Evolutionary conservation across 30 jellyfish, hydroid and myxozoan species (phyloP), one percentile per base, ranked within the genome.

Genomic region (Pseudorhiza aurosa): DNA sequence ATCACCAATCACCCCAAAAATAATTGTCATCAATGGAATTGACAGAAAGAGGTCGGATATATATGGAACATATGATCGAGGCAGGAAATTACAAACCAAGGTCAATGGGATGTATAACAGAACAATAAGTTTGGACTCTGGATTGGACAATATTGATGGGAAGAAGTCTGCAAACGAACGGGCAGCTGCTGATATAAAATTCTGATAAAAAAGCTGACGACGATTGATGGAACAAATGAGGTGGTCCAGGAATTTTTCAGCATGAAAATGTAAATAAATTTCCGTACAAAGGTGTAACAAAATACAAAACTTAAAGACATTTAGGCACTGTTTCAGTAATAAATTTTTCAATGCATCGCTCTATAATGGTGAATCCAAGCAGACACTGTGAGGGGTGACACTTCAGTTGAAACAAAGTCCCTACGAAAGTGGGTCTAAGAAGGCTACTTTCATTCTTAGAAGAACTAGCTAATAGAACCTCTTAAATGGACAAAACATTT

Each of bases 111-210:
- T 59, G 50, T 49, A 33, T 19, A 77, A 26, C 60, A 77, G 89
- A 35, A 63, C 81, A 22, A 77, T 59, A 3, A 77, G 89, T 64
- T 51, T 77, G 58, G 89, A 77, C 46, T 77, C 89, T 43, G 89
- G 89, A 15, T 46, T 77, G 73, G 82, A 77, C 49, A 45, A 46
- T 14, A 77, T 77, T 31, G 89, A 77, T 24, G 74, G 72, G 15
- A 29, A 45, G 32, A 65, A 46, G 46, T 24, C 21, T 22, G 40
- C 72, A 32, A 77, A 62, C 60, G n/a, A 27, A 64, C 53, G 82
- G 63, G 74, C 89, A 62, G 74, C 81, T 2, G 89, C 75, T 2
- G 89, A 77, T 77, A 82, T 77, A 1, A 60, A 77, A 42, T 77
- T 77, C 63, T 77, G 70, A 62, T 22, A 32, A 39, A 39, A 39